Evolutionary conservation across 2,113 vertebrate genomes (phyloP), one percentile per base, ranked within the genome.

Genomic region (Vulpes vulpes): DNA sequence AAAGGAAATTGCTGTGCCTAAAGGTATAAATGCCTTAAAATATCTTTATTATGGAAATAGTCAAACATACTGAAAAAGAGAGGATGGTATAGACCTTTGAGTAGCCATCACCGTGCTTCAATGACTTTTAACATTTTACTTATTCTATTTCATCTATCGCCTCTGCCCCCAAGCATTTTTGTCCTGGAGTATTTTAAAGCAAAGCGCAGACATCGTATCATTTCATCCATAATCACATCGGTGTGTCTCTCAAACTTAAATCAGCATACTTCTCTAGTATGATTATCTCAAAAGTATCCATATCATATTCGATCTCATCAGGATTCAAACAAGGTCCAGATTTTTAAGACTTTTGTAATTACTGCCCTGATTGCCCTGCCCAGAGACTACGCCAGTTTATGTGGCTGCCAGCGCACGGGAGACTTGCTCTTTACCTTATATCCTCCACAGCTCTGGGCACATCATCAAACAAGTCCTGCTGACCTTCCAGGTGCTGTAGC

Each of bases 351-450:
- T 73, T 78, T 71, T 51, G 35, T 10, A 10, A 35, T 11, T 79
- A 20, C 20, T 2, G 11, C 76, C 53, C 10, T 17, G 49, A 1
- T n/a, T 81, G 86, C 23, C 43, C 94, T 20, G 32, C 38, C 1
- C 9, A 60, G 62, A 16, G n/a, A 43, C 6, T 11, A 11, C 3
- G 25, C 32, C 59, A 0, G 7, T 53, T 32, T n/a, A 2, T 1
- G 8, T 38, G 16, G 5, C 30, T 55, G 14, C 23, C 22, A 19
- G 85, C 14, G 12, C 27, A 3, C 0, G 25, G 22, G 4, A 2
- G 79, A 25, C 43, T 38, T 60, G 20, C n/a, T 64, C 43, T 20
- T 67, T 15, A 35, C n/a, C 32, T 7, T 11, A 0, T 11, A 1
- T 8, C 35, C n/a, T 96, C 57, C 30, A 62, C 11, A 4, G 8